These are phyloP conservation scores for Eupsilia transversa DNA, from an alignment of 2,888 invertebrate genomes.

Conservation along the genomic window DNA sequence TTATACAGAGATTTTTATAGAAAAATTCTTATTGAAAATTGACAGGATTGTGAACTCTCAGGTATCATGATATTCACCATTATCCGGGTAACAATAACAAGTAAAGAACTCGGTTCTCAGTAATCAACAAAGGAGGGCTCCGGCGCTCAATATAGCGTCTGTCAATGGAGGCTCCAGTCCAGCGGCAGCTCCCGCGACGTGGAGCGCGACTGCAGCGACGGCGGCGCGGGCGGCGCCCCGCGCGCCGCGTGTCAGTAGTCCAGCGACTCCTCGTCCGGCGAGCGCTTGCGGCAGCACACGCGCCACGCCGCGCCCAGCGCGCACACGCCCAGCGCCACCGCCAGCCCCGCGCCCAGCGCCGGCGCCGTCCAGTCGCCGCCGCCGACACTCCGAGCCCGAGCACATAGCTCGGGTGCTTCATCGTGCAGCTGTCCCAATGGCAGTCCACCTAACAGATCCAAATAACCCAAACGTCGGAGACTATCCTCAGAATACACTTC, in stretches of 20 bases:
- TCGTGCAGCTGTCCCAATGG: slow-evolving; percentile 92
- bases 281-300: slow-evolving; percentile 91
- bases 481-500: slow-evolving; percentile 91
- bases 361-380: slow-evolving; percentile 92
- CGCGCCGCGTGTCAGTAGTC: slow-evolving; percentile 91
- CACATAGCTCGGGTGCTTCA: slow-evolving; percentile 94
- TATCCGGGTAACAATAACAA: slow-evolving; percentile 62
- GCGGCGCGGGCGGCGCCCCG: slow-evolving; percentile 88
- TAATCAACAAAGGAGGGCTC: slow-evolving; percentile 79
- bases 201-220: slow-evolving; percentile 84
- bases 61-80: slow-evolving; percentile 44
- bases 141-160: slow-evolving; percentile 87
- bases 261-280: slow-evolving; percentile 91
- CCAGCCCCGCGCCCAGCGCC: slow-evolving; percentile 91
- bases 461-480: slow-evolving; percentile 90
- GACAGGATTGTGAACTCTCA: slow-evolving; percentile 53
- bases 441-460: slow-evolving; percentile 85
- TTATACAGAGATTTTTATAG: slow-evolving; percentile 48
- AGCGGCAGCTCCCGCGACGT: slow-evolving; percentile 85
- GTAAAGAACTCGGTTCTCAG: slow-evolving; percentile 67
- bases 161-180: slow-evolving; percentile 90
- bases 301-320: slow-evolving; percentile 91
- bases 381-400: slow-evolving; percentile 86
- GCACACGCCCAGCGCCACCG: slow-evolving; percentile 89
- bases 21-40: slow-evolving; percentile 59